phyloP scores from a whole-genome alignment of 2,797 vertebrate genomes.

The Etheostoma nigrum region DNA sequence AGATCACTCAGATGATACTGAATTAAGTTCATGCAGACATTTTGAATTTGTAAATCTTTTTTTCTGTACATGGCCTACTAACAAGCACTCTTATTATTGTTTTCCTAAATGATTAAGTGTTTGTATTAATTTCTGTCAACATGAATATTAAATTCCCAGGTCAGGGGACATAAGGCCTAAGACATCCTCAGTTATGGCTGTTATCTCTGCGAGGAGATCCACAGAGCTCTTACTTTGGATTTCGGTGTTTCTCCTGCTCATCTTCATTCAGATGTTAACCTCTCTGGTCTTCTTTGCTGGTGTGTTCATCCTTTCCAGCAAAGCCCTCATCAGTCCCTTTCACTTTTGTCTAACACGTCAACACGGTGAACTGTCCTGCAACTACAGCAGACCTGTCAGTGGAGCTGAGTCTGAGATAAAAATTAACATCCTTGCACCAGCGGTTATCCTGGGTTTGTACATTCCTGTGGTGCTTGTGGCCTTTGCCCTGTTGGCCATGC shows the following conservation, averaged over 20 bases:
- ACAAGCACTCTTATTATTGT: background rate
- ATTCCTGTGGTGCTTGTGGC: slow-evolving; percentile 49
- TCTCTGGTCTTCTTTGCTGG: slow-evolving; percentile 26
- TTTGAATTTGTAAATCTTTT: background rate
- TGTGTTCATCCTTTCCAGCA: slow-evolving; percentile 43
- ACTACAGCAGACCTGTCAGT: rapidly evolving
- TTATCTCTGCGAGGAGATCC: background rate
- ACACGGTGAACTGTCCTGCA: background rate
- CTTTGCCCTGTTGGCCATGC: slow-evolving; percentile 59
- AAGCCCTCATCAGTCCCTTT: slow-evolving; percentile 50
- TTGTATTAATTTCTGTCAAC: background rate
- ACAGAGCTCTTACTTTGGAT: background rate
- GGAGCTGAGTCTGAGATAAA: background rate
- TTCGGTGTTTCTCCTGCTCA: slow-evolving; percentile 44
- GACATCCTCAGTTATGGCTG: background rate
- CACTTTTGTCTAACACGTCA: background rate
- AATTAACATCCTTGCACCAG: background rate
- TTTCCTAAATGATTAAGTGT: background rate
- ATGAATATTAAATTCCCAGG: slow-evolving; percentile 18
- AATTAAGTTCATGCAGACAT: background rate
- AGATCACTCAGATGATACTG: no score
- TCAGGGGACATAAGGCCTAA: background rate
- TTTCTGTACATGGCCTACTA: background rate
- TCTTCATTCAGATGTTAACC: slow-evolving; percentile 37
- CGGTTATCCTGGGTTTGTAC: slow-evolving; percentile 29